Percentiles rank a stretch among this genome's conserved stretches.
Evolutionary conservation across 2,113 vertebrate genomes (phyloP).

Genomic region (Turdus rufiventris): DNA sequence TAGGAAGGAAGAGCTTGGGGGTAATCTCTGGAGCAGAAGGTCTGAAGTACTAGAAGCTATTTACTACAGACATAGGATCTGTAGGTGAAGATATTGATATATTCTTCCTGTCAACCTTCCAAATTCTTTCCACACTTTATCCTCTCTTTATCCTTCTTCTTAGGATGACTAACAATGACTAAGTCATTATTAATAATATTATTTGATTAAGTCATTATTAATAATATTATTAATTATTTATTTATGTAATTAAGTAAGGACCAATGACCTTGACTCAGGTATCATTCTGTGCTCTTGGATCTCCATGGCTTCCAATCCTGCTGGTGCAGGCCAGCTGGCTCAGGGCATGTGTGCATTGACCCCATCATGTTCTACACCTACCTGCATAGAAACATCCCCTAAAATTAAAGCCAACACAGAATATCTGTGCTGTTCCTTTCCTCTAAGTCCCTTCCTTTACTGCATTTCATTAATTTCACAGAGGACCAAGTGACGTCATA

Average conservation of each 20-base stretch:
- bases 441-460: background rate
- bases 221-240: too few species aligned
- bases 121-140: background rate
- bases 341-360: accelerated
- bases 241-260: too few species aligned
- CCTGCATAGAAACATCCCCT: background rate
- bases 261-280: background rate
- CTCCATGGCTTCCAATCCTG: background rate
- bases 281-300: background rate
- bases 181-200: too few species aligned
- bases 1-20: background rate
- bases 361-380: background rate
- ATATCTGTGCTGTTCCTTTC: background rate
- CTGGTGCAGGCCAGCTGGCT: background rate
- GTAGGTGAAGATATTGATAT: background rate
- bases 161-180: background rate
- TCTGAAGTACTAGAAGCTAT: background rate
- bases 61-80: background rate
- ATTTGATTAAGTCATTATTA: too few species aligned
- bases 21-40: background rate
- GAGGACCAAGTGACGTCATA: background rate
- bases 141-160: background rate
- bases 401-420: background rate
- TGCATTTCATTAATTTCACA: background rate
- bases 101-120: background rate